Conservation (phyloP, 1,140 invertebrate species). For the Sesamia nonagrioides region DNA sequence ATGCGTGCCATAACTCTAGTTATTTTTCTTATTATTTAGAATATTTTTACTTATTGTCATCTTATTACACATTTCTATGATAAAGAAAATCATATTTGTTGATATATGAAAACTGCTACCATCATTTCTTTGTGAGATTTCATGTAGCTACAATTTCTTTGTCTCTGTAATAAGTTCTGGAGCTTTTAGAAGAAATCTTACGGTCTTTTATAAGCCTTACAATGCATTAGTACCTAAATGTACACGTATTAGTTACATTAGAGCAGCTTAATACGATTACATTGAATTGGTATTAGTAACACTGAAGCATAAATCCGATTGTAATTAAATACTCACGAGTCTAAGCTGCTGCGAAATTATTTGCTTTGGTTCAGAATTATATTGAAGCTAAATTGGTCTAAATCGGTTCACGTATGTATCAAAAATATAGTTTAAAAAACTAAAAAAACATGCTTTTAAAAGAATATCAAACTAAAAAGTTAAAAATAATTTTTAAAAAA, state of each 20-base stretch:
- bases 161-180: conserved; percentile 10
- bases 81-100: conserved; percentile 57
- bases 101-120: conserved; percentile 45
- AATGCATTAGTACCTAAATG: no score
- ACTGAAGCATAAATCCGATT: no score
- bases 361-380: no score
- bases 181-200: conserved; percentile 25
- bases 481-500: no score
- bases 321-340: no score
- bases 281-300: background rate
- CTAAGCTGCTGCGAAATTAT: background rate
- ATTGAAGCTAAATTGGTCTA: background rate
- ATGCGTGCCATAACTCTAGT: conserved; percentile 47
- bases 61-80: conserved; percentile 64
- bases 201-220: background rate
- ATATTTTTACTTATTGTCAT: conserved; percentile 57
- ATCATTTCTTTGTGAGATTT: conserved; percentile 43
- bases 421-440: no score
- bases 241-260: background rate
- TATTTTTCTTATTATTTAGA: conserved; percentile 57
- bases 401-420: background rate
- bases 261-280: background rate
- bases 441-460: no score
- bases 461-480: no score
- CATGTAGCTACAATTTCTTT: conserved; percentile 22